Evolutionary conservation across 30 jellyfish, hydroid and myxozoan species (phyloP).

Genomic region (Aurelia sp.): DNA sequence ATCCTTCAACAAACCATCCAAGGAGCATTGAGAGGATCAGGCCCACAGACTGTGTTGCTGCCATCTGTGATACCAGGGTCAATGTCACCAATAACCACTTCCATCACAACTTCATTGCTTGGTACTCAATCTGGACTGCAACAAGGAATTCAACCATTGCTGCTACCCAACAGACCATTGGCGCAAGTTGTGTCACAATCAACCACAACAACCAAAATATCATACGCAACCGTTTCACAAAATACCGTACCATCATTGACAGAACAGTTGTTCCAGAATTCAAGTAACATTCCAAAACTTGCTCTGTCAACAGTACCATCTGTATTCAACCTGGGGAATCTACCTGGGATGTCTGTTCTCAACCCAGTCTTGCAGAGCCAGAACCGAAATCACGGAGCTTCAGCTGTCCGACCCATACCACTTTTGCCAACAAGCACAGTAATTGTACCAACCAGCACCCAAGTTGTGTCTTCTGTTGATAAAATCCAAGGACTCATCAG

Average conservation of each 20-base stretch:
- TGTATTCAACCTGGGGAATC: constrained; percentile 47
- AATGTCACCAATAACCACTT: constrained; percentile 28
- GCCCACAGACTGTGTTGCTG: constrained; percentile 53
- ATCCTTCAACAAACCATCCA: constrained; percentile 59
- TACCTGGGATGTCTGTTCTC: constrained; percentile 54
- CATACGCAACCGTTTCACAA: constrained; percentile 46
- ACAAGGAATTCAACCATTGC: constrained; percentile 20
- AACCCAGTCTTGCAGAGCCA: constrained; percentile 41
- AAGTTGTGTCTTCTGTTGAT: constrained; percentile 40
- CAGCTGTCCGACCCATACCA: constrained; percentile 37
- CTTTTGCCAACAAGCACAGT: constrained; percentile 55
- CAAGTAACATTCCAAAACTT: constrained; percentile 46
- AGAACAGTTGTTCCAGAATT: constrained; percentile 62
- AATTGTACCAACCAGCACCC: constrained; percentile 48
- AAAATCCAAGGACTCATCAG: constrained; percentile 70
- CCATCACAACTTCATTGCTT: neutral
- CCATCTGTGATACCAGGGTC: constrained; percentile 63
- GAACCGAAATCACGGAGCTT: constrained; percentile 14
- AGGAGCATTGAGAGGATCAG: constrained; percentile 43
- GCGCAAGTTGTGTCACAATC: constrained; percentile 14
- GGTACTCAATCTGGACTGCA: constrained; percentile 37
- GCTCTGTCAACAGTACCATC: constrained; percentile 45
- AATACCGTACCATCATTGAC: constrained; percentile 58
- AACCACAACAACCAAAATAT: constrained; percentile 18
- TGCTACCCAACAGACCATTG: constrained; percentile 45